These are phyloP conservation scores for Fragum whitleyi DNA, from an alignment of 2,888 invertebrate species.

Conservation along the genomic window DNA sequence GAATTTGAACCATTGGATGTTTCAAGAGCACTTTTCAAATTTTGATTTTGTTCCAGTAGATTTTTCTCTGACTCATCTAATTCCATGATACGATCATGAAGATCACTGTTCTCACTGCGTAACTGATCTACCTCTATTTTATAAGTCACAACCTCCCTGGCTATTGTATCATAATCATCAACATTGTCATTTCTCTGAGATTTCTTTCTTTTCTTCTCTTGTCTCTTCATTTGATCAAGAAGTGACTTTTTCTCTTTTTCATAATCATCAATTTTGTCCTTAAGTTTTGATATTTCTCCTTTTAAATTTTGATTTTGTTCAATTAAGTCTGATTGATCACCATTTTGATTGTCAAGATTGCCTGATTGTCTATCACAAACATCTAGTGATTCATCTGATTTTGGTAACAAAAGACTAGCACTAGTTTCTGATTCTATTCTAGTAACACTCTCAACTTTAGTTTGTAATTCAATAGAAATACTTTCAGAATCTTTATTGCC, in stretches of 20 bases:
- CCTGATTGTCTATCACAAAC: conserved; percentile 1
- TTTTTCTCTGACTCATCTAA: conserved; percentile 68
- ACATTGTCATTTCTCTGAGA: conserved; percentile 61
- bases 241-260: conserved; percentile 60
- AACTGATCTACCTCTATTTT: conserved; percentile 68
- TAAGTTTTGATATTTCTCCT: conserved; percentile 57
- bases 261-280: conserved; percentile 44
- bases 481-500: conserved; percentile 31
- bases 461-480: conserved; percentile 45
- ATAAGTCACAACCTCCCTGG: conserved; percentile 62
- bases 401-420: conserved; percentile 39
- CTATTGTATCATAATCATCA: conserved; percentile 65
- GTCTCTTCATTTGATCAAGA: conserved; percentile 56
- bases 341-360: conserved; percentile 6
- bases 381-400: background rate
- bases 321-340: background rate
- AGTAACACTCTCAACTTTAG: conserved; percentile 44
- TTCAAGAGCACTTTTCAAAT: conserved; percentile 50
- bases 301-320: conserved; percentile 59
- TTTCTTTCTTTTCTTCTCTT: conserved; percentile 62
- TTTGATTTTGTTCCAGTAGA: conserved; percentile 58
- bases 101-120: conserved; percentile 69
- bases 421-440: conserved; percentile 49
- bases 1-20: conserved; percentile 58
- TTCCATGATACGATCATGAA: conserved; percentile 71